Conservation (phyloP, 2,113 vertebrate genomes). For the Saccopteryx bilineata region DNA sequence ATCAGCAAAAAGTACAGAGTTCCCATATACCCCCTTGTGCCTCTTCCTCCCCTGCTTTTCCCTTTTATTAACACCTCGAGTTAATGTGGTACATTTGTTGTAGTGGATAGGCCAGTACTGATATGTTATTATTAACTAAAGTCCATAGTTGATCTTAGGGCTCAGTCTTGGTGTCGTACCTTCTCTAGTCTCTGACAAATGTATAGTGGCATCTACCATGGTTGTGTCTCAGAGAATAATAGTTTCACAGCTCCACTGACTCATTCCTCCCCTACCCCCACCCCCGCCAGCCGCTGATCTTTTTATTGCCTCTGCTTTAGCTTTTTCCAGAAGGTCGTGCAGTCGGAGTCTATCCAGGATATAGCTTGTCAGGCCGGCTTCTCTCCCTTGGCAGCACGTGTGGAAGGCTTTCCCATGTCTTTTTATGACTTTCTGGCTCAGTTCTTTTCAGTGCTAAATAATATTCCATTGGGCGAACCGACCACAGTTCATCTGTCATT, state of each 20-base stretch:
- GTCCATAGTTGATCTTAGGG: neutral
- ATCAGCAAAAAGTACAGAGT: neutral
- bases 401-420: neutral
- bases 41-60: neutral
- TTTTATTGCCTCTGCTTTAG: neutral
- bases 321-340: neutral
- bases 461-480: neutral
- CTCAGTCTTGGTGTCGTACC: too few species aligned
- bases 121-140: too few species aligned
- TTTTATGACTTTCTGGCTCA: neutral
- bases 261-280: too few species aligned
- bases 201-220: too few species aligned
- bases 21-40: neutral
- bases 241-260: too few species aligned
- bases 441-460: neutral
- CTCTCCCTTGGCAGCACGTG: neutral
- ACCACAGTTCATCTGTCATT: neutral
- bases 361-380: neutral
- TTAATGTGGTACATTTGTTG: too few species aligned
- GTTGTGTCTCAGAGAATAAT: too few species aligned
- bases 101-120: too few species aligned
- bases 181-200: neutral
- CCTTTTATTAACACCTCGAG: too few species aligned
- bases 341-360: neutral
- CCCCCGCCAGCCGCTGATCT: too few species aligned